Percentiles rank a stretch among this genome's conserved stretches.
Evolutionary conservation across 1,140 invertebrate species (phyloP).

Genomic region (Proales similis): DNA sequence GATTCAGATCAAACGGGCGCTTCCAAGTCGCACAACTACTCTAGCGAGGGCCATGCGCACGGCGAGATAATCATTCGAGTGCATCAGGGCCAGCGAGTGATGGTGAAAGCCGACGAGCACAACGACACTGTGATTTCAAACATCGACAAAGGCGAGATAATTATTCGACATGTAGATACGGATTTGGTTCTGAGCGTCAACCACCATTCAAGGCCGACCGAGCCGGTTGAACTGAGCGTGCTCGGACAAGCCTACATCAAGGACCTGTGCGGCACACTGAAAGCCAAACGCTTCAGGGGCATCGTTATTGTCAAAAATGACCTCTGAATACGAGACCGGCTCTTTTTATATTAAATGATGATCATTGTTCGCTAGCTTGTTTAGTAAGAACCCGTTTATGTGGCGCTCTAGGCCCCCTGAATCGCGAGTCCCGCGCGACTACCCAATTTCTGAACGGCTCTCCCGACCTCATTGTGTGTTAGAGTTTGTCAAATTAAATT

Average conservation of each 20-base stretch:
- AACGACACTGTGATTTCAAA: conserved; percentile 32
- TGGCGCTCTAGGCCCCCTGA: no score
- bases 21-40: neutral
- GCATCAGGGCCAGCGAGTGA: conserved; percentile 16
- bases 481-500: no score
- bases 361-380: no score
- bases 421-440: no score
- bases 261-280: conserved; percentile 21
- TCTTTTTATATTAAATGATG: no score
- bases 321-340: conserved; percentile 6
- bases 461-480: no score
- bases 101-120: conserved; percentile 16
- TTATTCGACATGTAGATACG: conserved; percentile 33
- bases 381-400: no score
- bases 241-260: conserved; percentile 31
- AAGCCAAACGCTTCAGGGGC: conserved; percentile 33
- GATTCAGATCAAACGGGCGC: neutral
- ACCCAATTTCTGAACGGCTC: no score
- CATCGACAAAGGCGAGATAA: conserved; percentile 15
- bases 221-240: conserved; percentile 23
- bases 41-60: conserved; percentile 4
- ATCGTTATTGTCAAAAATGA: conserved; percentile 35
- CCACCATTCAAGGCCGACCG: conserved; percentile 13
- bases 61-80: conserved; percentile 34
- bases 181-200: conserved; percentile 28